Conservation (phyloP, 2,113 vertebrate genomes). For the Peromyscus californicus region DNA sequence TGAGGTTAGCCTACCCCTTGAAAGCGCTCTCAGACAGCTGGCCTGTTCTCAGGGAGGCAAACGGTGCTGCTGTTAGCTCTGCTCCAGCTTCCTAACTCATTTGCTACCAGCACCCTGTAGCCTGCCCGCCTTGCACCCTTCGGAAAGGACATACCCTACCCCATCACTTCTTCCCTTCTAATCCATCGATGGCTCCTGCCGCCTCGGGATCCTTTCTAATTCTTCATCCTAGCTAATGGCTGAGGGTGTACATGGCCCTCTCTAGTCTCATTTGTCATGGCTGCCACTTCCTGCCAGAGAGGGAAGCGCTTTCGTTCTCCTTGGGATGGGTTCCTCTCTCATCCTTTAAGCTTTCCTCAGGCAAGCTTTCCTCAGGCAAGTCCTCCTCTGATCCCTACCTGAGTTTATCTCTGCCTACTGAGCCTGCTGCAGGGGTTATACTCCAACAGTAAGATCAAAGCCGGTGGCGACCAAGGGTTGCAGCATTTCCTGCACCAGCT, state of each 20-base stretch:
- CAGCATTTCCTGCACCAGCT: rapidly evolving
- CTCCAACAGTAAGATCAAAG: not conserved
- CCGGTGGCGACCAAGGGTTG: too few relatives aligned
- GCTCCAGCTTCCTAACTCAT: not conserved
- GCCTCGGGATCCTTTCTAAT: conserved; percentile 21
- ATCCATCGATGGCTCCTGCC: not conserved
- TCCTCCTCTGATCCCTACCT: not conserved
- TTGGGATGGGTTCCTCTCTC: not conserved
- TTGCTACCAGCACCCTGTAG: not conserved
- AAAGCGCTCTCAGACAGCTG: not conserved
- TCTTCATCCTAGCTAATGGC: conserved; percentile 20
- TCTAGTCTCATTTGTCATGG: not conserved
- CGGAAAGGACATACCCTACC: not conserved
- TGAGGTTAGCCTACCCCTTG: conserved; percentile 57
- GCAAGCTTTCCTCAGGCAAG: not conserved
- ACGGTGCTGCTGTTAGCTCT: not conserved
- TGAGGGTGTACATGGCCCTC: not conserved
- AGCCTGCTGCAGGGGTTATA: not conserved
- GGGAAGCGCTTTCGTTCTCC: not conserved
- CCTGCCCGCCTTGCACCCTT: not conserved
- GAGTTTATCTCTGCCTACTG: not conserved
- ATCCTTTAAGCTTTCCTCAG: not conserved
- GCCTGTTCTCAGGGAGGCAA: conserved; percentile 5
- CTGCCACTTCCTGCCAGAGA: not conserved
- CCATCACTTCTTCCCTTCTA: not conserved